phyloP scores from a whole-genome alignment of 2,113 vertebrate species.

The Prolemur simus region DNA sequence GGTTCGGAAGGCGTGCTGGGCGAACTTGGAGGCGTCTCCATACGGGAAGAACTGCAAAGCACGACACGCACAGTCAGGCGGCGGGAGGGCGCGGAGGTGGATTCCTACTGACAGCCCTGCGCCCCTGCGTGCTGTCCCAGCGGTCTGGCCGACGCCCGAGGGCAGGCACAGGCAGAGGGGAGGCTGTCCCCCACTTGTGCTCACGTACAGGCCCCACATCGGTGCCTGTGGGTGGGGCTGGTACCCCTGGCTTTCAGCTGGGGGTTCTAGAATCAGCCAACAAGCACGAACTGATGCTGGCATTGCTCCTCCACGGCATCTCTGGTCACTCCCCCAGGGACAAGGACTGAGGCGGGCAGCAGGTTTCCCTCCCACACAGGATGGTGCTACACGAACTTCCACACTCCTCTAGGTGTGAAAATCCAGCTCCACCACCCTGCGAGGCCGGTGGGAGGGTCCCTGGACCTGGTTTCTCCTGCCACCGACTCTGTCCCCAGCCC shows the following conservation, averaged over 20 bases:
- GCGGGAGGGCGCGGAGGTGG: background rate
- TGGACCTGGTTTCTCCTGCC: background rate
- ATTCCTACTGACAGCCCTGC: background rate
- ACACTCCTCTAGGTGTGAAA: background rate
- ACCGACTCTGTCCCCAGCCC: background rate
- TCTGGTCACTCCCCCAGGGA: background rate
- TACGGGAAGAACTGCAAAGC: constrained; percentile 96
- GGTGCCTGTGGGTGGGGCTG: background rate
- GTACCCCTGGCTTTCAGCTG: background rate
- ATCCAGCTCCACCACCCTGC: accelerated
- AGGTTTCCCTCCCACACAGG: background rate
- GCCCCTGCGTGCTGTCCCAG: background rate
- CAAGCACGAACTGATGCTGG: background rate
- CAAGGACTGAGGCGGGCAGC: background rate
- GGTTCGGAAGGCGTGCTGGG: constrained; percentile 98
- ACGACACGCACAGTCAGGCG: background rate
- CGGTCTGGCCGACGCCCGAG: background rate
- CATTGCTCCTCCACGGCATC: background rate
- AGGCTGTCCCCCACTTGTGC: accelerated
- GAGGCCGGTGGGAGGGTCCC: background rate
- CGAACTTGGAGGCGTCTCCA: constrained; percentile 98
- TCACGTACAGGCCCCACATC: background rate
- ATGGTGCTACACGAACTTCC: accelerated
- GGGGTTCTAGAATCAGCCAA: background rate
- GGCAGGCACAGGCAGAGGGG: background rate